Evolutionary conservation across 2,797 vertebrate genomes (phyloP), one percentile per base, ranked within the genome.

Genomic region (Perodicticus potto): DNA sequence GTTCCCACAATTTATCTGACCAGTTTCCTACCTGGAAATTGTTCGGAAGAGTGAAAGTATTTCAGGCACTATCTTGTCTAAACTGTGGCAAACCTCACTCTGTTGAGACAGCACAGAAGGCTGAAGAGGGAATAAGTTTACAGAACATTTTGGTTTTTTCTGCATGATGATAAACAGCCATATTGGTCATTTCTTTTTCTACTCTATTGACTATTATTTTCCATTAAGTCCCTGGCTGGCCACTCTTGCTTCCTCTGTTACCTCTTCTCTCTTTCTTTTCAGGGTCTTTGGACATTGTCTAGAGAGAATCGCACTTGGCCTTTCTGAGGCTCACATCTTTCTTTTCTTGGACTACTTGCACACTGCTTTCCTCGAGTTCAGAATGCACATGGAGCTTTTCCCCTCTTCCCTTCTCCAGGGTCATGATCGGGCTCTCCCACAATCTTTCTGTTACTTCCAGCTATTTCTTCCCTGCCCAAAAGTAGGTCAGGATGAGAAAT

Each of bases 401-500:
- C n/a, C 55, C n/a, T 5, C 85, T 40, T 70, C 43, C 12, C 57
- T 25, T 10, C 20, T 37, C 7, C 22, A 1, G 11, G n/a, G 37
- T 65, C 34, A 3, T 49, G 37, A 9, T 82, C 74, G 29, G 49
- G 8, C 55, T 19, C 59, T 65, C 27, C 55, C 34, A 3, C 17
- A 3, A 1, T 63, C 85, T 53, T 86, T 49, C 86, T 67, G 0
- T n/a, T 43, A 61, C 63, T 57, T 91, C 74, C 55, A 83, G 1
- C 29, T 45, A 2, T 78, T 69, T 73, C 72, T 45, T 89, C 85
- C 81, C 74, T 57, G 81, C 89, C 55, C 49, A 61, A 40, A 93
- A 89, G 57, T 76, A 90, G 72, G 88, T 89, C 83, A 72, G 53
- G 70, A 29, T 72, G 34, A 83, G 65, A 93, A 94, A 89, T 65